A percentile compares a stretch with the other conserved stretches of the same genome.
phyloP scores from a whole-genome alignment of 2,888 invertebrate genomes.

The Bimastos eiseni region DNA sequence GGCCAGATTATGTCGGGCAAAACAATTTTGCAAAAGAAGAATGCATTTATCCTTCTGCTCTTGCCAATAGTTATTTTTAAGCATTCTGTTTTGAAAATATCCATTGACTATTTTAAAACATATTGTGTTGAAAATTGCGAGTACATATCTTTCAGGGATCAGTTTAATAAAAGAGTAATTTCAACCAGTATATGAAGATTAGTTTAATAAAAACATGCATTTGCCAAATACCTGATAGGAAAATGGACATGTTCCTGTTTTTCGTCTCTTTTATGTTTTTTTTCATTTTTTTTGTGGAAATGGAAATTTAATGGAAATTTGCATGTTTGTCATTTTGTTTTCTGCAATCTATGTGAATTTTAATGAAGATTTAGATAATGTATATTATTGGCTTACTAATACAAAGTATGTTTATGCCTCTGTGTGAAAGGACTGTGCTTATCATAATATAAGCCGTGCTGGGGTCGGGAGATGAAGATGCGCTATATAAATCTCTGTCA shows the following conservation, averaged over 20 bases:
- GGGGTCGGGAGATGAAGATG: too few relatives aligned
- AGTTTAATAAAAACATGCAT: background rate
- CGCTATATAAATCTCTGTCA: too few relatives aligned
- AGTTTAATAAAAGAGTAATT: background rate
- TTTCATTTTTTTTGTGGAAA: background rate
- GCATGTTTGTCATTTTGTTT: background rate
- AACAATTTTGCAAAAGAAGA: background rate
- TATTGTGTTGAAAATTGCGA: background rate
- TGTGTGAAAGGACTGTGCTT: background rate
- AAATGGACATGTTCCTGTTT: background rate
- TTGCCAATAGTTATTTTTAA: too few relatives aligned
- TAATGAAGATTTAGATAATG: background rate
- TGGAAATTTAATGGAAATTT: background rate
- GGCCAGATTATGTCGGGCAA: background rate
- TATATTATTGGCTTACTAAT: background rate
- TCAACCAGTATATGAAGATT: too few relatives aligned
- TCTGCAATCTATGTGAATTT: background rate
- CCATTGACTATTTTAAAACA: too few relatives aligned
- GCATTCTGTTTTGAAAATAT: too few relatives aligned
- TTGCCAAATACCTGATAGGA: background rate
- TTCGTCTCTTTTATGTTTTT: background rate
- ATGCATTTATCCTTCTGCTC: too few relatives aligned
- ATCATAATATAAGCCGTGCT: too few relatives aligned
- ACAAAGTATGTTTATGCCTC: background rate
- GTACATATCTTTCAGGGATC: background rate